phyloP scores from a whole-genome alignment of 2,797 vertebrate species.

The Urophycis tenuis region DNA sequence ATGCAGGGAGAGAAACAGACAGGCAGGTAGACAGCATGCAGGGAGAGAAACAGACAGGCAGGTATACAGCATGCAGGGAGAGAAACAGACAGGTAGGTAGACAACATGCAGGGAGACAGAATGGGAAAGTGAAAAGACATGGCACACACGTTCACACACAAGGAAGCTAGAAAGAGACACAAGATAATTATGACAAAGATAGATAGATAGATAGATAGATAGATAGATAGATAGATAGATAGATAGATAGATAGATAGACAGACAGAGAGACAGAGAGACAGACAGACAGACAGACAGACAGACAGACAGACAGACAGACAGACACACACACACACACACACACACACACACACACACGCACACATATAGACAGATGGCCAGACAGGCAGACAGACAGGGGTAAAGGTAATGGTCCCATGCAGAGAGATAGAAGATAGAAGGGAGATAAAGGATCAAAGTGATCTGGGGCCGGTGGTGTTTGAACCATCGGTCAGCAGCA shows the following conservation, averaged over 20 bases:
- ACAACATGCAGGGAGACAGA: neutral
- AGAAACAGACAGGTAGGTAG: neutral
- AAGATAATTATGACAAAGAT: neutral
- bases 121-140: too few relatives aligned
- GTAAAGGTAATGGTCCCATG: neutral
- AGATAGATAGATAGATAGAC: neutral
- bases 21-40: too few relatives aligned
- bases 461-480: neutral
- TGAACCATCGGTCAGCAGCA: neutral
- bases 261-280: neutral
- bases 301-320: neutral
- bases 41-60: too few relatives aligned
- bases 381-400: neutral
- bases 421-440: neutral
- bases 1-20: too few relatives aligned
- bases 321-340: neutral
- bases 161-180: too few relatives aligned
- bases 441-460: neutral
- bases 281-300: neutral
- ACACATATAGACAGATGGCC: neutral
- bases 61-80: too few relatives aligned
- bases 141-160: too few relatives aligned
- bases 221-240: neutral
- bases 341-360: neutral
- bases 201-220: neutral